Percentiles rank a stretch among this genome's conserved stretches.
These are phyloP conservation scores for Ammodytes dubius DNA, from an alignment of 2,113 vertebrate species.

Conservation along the genomic window DNA sequence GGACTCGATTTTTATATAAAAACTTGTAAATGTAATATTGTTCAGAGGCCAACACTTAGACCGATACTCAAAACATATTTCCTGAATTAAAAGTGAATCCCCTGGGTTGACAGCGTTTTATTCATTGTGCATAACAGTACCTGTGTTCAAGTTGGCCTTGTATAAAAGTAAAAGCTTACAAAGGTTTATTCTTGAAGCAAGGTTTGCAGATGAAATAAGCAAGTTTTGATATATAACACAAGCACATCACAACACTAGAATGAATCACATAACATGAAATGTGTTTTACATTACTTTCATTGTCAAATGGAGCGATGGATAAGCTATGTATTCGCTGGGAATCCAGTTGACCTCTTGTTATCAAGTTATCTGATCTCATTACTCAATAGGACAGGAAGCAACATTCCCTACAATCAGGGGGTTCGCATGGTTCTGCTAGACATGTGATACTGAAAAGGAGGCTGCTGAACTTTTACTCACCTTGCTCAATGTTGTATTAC, in stretches of 20 bases:
- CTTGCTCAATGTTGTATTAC: not conserved
- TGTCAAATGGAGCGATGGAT: not conserved
- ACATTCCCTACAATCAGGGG: not conserved
- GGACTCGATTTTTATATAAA: constrained; percentile 39
- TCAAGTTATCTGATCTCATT: not conserved
- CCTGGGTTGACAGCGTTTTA: constrained; percentile 26
- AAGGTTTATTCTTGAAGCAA: not conserved
- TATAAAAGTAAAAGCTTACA: not conserved
- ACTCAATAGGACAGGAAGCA: not conserved
- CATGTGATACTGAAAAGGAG: not conserved
- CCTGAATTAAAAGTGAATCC: constrained; percentile 18
- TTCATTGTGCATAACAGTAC: constrained; percentile 6
- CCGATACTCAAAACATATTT: constrained; percentile 7
- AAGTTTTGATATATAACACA: not conserved
- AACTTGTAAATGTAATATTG: constrained; percentile 37
- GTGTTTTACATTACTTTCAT: not conserved
- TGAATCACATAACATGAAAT: too few relatives aligned
- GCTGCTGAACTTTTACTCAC: not conserved
- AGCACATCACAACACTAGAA: not conserved
- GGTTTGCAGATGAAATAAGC: not conserved
- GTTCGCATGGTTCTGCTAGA: not conserved
- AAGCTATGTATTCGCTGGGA: not conserved
- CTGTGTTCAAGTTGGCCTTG: not conserved
- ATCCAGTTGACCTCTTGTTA: not conserved
- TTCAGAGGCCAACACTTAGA: not conserved